Base-by-base conservation (phyloP, 2,888 invertebrate genomes). In the Trichogramma dendrolimi region DNA sequence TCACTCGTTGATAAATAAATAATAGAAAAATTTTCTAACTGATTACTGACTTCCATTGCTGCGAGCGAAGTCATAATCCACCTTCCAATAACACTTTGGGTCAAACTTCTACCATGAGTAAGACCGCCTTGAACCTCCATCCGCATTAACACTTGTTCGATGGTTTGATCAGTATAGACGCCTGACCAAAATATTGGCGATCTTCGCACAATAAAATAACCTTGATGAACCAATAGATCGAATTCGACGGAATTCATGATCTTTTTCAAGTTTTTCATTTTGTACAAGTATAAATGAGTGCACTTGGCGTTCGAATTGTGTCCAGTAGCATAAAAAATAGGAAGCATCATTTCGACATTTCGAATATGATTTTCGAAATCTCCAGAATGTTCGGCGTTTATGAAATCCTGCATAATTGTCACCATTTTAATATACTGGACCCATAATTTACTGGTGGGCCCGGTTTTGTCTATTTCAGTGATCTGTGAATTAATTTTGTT, bases 111-210 rank as follows among this genome's bases (percentile, higher is more conserved):
- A 1, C 49, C 60, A 6, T 55, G 55, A 4, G 60, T 60, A 40
- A 55, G 43, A 6, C 50, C 55, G 1, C 55, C 55, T 10, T 5
- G 6, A 11, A 39, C 44, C 49, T 60, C 49, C 55, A 49, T 55
- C 7, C 69, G 57, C 71, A 74, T 76, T 6, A 75, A 58, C 1
- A 58, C 60, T 60, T 75, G 72, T 58, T 77, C 75, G 56, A 75
- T 76, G 6, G 68, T 70, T 69, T 70, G 69, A 63, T 74, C 73
- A 6, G 69, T 59, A 68, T 59, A 68, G 54, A 66, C 66, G 7
- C 72, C 70, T n/a, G 64, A 68, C 67, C 68, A 71, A 65, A 64
- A 69, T 66, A 71, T 72, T 8, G 71, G 62, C 6, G 68, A 60
- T 40, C 71, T 58, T 58, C 68, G 58, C 42, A 73, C 67, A 41